Evolutionary conservation across 2,888 invertebrate genomes (phyloP), one percentile per base, ranked within the genome.

Genomic region (Drosophila monieri): DNA sequence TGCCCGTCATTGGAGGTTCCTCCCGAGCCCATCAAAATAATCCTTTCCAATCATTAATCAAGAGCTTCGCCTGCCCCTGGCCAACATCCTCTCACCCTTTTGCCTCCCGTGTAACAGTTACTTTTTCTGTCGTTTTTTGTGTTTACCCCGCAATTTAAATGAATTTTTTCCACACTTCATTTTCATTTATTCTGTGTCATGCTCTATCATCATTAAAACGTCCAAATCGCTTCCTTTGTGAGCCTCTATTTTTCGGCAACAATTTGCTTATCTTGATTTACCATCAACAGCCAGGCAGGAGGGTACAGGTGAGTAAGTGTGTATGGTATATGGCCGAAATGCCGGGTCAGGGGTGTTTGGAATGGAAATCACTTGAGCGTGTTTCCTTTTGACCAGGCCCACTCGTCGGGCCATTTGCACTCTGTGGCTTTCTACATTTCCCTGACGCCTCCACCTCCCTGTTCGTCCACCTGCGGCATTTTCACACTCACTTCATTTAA

Each of bases 291-390:
- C 56, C 68, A 64, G 61, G 65, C 59, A 60, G 49, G 73, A 54
- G 62, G 62, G 62, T 51, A 68, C 51, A 60, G 73, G 54, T 66
- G 75, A 61, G 61, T 57, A 21, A 23, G 5, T 23, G 27, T 27
- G 27, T 25, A 35, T 18, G 23, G 39, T 12, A 23, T 37, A 47
- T 37, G 2, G 25, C 23, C n/a, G 30, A 3, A 39, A 6, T 14
- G n/a, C 9, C 39, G 15, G 27, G 72, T 67, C 59, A 59, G 53
- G 49, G 58, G 51, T 51, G 41, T 39, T 44, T 71, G 72, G 76
- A 65, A 73, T 74, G 80, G 75, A 85, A 88, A 85, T 88, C 85
- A 85, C 79, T 88, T 85, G 88, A 85, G 88, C 88, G 85, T 85
- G 74, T 79, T 86, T 88, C 88, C 88, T 85, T 80, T 80, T 58